These are phyloP conservation scores for Oenanthe oenanthe DNA, from an alignment of 2,113 vertebrate genomes.

Conservation along the genomic window DNA sequence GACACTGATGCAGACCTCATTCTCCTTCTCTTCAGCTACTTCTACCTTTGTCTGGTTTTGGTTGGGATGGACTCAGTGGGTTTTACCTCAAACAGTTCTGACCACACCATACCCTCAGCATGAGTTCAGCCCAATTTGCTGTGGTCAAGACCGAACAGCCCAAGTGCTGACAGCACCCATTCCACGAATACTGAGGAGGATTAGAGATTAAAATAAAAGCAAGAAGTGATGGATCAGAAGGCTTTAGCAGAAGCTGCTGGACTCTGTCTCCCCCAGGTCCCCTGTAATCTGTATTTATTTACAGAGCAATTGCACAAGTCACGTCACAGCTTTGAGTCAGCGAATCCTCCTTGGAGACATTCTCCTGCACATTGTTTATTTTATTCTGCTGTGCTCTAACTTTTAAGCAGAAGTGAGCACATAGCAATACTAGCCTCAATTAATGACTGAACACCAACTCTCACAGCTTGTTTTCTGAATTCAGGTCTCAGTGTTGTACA, in stretches of 20 bases:
- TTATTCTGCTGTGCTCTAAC: not conserved
- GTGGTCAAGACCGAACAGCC: not conserved
- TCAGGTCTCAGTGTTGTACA: not conserved
- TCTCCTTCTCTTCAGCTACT: not conserved
- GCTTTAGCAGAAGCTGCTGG: not conserved
- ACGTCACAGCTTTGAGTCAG: not conserved
- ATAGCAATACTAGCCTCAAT: fast-evolving
- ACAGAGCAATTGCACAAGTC: not conserved
- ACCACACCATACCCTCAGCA: fast-evolving
- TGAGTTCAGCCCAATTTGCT: not conserved
- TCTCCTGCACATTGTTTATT: not conserved
- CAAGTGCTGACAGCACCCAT: not conserved
- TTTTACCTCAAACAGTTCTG: not conserved
- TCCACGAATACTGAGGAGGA: not conserved
- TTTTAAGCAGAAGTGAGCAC: not conserved
- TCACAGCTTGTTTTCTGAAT: not conserved
- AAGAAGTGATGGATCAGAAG: not conserved
- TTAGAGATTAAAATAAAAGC: not conserved
- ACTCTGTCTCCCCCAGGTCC: not conserved
- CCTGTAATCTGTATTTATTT: not conserved
- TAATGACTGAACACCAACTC: not conserved
- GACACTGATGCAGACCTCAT: not conserved
- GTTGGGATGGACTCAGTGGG: not conserved
- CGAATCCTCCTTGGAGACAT: fast-evolving
- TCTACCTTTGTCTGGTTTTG: not conserved